Evolutionary conservation across 2,797 vertebrate genomes (phyloP).

Genomic region (Pseudochaenichthys georgianus): DNA sequence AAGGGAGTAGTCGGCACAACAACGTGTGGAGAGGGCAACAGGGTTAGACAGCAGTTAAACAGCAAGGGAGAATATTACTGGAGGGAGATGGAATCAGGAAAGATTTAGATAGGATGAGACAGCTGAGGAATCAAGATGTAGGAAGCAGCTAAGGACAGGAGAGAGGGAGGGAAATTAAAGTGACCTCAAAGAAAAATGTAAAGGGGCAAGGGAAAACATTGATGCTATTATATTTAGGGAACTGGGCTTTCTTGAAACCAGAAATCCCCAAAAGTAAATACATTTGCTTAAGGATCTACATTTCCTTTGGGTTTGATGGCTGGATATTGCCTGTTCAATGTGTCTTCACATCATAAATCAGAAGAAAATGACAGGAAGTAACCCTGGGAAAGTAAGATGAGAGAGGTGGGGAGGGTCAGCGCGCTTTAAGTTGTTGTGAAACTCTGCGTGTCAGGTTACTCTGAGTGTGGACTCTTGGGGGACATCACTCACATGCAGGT

Average conservation of each 20-base stretch:
- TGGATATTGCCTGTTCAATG: neutral
- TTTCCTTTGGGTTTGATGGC: neutral
- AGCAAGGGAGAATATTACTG: too few species aligned
- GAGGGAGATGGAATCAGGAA: neutral
- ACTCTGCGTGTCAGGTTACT: slow-evolving; percentile 71
- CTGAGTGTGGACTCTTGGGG: slow-evolving; percentile 38
- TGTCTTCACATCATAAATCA: slow-evolving; percentile 16
- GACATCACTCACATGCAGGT: slow-evolving; percentile 29
- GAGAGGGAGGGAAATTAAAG: neutral
- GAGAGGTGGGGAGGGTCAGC: slow-evolving; percentile 45
- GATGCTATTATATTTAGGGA: slow-evolving; percentile 1
- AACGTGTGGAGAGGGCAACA: neutral
- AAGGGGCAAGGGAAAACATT: neutral
- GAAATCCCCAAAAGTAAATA: neutral
- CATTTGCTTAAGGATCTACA: neutral
- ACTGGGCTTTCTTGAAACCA: neutral
- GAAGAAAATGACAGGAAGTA: slow-evolving; percentile 3
- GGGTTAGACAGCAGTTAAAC: slow-evolving; percentile 5
- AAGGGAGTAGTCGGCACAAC: slow-evolving; percentile 20
- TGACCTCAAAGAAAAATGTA: neutral
- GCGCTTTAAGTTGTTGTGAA: slow-evolving; percentile 57
- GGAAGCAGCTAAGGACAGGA: neutral
- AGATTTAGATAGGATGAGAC: neutral
- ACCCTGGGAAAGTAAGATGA: slow-evolving; percentile 9
- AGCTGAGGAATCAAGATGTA: neutral